Evolutionary conservation across 1,140 invertebrate genomes (phyloP).

Genomic region (Lethrus apterus): DNA sequence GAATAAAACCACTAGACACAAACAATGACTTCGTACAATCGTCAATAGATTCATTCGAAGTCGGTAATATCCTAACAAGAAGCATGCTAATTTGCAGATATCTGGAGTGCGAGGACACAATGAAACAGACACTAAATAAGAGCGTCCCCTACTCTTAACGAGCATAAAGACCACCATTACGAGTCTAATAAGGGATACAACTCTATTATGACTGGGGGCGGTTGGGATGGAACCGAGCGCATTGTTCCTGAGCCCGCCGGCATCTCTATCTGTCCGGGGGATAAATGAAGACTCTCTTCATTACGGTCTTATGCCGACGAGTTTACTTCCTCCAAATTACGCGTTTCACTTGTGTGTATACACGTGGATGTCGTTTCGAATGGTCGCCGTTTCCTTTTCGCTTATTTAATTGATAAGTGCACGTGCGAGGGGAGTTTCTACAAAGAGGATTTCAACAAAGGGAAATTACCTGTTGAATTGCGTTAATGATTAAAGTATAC

Average conservation of each 20-base stretch:
- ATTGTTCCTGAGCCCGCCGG: slow-evolving; percentile 7
- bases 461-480: too few species aligned
- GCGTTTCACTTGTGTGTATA: too few species aligned
- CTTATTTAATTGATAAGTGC: too few species aligned
- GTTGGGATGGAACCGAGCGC: background rate
- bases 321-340: slow-evolving; percentile 7
- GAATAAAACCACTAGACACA: too few species aligned
- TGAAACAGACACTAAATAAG: slow-evolving; percentile 23
- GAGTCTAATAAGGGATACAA: slow-evolving; percentile 4
- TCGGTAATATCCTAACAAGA: slow-evolving; percentile 19
- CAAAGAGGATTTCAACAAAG: too few species aligned
- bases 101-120: slow-evolving; percentile 19
- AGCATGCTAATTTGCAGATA: slow-evolving; percentile 22
- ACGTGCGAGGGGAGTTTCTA: too few species aligned
- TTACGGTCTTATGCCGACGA: background rate
- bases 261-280: slow-evolving; percentile 10
- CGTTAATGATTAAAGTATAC: too few species aligned
- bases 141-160: slow-evolving; percentile 14
- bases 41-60: slow-evolving; percentile 13
- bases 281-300: slow-evolving; percentile 13
- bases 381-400: too few species aligned
- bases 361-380: too few species aligned
- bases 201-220: background rate
- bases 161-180: slow-evolving; percentile 13
- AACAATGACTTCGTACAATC: slow-evolving; percentile 13